Conservation (phyloP, 2,888 invertebrate genomes). For the Monoplex corrugatus region DNA sequence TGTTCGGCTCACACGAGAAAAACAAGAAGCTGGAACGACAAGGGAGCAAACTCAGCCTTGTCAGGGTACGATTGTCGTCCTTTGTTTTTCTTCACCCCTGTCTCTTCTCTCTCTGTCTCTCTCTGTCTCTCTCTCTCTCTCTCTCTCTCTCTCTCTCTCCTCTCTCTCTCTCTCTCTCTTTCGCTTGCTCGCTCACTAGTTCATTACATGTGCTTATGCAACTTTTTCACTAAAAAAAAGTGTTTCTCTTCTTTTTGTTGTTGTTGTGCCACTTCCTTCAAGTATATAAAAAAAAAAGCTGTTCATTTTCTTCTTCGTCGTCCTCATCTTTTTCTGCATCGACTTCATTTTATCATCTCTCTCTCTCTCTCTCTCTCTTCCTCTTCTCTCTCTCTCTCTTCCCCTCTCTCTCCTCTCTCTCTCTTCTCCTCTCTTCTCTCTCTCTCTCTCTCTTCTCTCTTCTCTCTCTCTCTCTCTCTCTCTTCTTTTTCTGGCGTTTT, state of each 20-base stretch:
- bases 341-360: neutral
- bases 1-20: constrained; percentile 84
- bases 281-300: too few species aligned
- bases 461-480: neutral
- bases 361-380: neutral
- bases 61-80: constrained; percentile 65
- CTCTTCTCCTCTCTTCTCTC: neutral
- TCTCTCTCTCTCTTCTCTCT: neutral
- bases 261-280: too few species aligned
- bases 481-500: neutral
- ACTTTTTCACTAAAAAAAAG: too few species aligned
- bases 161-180: neutral
- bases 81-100: neutral
- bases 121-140: constrained; percentile 12
- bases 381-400: neutral
- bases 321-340: neutral
- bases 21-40: constrained; percentile 75
- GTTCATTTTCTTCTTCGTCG: neutral
- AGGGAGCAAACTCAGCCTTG: constrained; percentile 76
- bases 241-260: too few species aligned
- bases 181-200: neutral
- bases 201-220: too few species aligned
- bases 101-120: neutral
- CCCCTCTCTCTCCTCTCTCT: neutral
- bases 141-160: neutral